Base-by-base conservation (phyloP, 2,797 vertebrate species). In the Danio jaintianensis region DNA sequence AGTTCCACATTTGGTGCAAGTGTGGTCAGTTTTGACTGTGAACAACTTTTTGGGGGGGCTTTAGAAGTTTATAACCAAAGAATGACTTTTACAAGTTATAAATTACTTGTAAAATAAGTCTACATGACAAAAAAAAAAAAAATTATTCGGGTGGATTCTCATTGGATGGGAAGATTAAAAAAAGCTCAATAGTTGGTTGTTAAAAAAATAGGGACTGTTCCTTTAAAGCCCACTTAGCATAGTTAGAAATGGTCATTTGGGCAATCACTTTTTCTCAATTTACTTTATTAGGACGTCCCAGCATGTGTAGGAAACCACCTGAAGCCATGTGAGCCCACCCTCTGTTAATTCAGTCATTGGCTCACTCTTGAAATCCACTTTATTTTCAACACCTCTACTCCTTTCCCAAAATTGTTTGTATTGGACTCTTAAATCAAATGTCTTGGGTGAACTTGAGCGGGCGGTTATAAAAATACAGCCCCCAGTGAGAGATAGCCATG, bases 381-480 rank as follows among this genome's bases (percentile, higher is more conserved):
- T 86, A 90, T 92, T 93, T 91, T 91, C 88, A 84, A 84, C 89
- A 83, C 87, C 85, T 86, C 83, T 81, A 86, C 82, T 80, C 82
- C 84, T 88, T 88, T 86, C 85, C 87, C 89, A 88, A 92, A 92
- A 91, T 67, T 91, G 92, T 95, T 94, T 93, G 91, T 84, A 88
- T 89, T 93, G 90, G 83, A 93, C 89, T 81, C 84, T 81, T 94
- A 92, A 94, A 94, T 94, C 93, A 94, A 89, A 89, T 88, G 87
- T 86, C 92, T 91, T 79, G 86, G 85, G 87, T 94, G 92, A 94
- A 93, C 92, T 91, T 85, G 85, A 89, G 90, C 68, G 45, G 86
- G 89, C 90, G 93, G 93, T 94, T 95, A 94, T 90, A 86, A 94
- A 94, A 94, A 94, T 94, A 95, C 90, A 86, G 89, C 90, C 89